A percentile compares a stretch with the other conserved stretches of the same genome.
Evolutionary conservation across 2,888 invertebrate genomes (phyloP).

Genomic region (Gisinianus flammeolus): DNA sequence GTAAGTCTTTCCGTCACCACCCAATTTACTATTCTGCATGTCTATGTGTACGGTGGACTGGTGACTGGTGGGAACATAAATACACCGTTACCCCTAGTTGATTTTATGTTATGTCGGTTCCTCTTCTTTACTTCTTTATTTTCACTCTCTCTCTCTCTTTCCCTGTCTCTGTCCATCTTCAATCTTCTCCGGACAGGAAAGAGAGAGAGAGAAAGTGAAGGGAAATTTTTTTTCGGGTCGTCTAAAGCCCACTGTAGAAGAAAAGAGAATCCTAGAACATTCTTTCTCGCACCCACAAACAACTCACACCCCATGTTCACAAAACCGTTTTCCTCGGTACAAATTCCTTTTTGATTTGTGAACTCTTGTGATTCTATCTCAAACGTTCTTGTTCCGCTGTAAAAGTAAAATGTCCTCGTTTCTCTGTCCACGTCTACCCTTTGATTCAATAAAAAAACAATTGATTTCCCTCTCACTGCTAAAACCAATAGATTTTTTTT

Average conservation of each 20-base stretch:
- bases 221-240: background rate
- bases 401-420: no score
- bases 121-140: background rate
- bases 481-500: no score
- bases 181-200: background rate
- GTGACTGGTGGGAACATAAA: background rate
- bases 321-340: background rate
- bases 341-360: no score
- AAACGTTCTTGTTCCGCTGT: no score
- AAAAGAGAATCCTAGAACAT: background rate
- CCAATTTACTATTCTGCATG: conserved; percentile 24
- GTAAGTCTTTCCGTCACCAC: conserved; percentile 16
- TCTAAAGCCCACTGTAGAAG: background rate
- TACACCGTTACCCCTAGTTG: background rate
- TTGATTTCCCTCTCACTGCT: no score
- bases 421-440: no score
- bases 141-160: background rate
- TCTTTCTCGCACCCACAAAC: background rate
- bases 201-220: background rate
- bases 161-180: background rate
- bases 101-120: background rate
- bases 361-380: no score
- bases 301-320: background rate
- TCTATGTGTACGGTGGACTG: conserved; percentile 1
- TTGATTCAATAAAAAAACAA: no score